phyloP scores from a whole-genome alignment of 2,797 vertebrate species.

The Danio kyathit region DNA sequence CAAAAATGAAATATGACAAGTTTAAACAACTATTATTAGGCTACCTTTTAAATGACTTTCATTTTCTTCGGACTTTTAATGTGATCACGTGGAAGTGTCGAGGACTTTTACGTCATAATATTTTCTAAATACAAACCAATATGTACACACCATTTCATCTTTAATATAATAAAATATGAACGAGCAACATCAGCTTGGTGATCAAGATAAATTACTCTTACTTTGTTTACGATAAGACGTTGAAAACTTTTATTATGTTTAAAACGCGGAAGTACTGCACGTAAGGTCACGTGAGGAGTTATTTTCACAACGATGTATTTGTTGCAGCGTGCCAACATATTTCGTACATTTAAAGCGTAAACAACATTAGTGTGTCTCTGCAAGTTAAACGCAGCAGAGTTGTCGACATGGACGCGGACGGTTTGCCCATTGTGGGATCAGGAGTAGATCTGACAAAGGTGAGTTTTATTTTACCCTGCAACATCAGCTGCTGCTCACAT shows the following conservation, averaged over 20 bases:
- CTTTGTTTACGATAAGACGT: neutral
- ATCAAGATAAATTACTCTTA: neutral
- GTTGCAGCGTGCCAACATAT: neutral
- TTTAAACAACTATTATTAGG: too few species aligned
- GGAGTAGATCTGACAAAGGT: slow-evolving; percentile 97
- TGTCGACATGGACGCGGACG: slow-evolving; percentile 91
- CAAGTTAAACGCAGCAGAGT: neutral
- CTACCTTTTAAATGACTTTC: neutral
- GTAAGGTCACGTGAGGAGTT: slow-evolving; percentile 72
- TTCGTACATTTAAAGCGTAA: neutral
- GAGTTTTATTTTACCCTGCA: slow-evolving; percentile 43
- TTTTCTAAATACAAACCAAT: neutral
- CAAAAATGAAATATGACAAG: too few species aligned
- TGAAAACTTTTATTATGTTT: slow-evolving; percentile 43
- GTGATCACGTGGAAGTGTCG: neutral
- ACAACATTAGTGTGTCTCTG: neutral
- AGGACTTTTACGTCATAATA: neutral
- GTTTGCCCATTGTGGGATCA: slow-evolving; percentile 94
- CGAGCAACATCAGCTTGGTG: too few species aligned
- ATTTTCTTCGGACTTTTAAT: neutral
- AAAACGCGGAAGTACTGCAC: neutral
- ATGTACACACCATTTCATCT: neutral
- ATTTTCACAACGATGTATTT: slow-evolving; percentile 35
- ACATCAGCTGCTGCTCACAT: slow-evolving; percentile 18
- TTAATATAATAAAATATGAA: too few species aligned